Conservation (phyloP, 1,140 invertebrate species). For the Periplaneta americana region DNA sequence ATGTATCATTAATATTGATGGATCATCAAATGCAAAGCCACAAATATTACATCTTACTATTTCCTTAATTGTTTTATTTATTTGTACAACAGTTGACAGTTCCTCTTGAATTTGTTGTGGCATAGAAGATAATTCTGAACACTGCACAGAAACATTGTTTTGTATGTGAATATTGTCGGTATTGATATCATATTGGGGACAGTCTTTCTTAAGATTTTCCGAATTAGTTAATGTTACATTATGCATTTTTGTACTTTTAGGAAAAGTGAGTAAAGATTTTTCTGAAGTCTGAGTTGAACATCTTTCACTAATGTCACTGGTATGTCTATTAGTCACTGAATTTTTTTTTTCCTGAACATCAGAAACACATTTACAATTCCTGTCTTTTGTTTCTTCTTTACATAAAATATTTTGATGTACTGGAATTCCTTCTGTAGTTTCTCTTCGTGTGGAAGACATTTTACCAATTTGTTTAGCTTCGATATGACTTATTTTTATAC, state of each 20-base stretch:
- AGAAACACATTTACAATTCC: neutral
- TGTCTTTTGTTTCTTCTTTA: too few species aligned
- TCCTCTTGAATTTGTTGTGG: neutral
- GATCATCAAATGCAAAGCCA: conserved; percentile 61
- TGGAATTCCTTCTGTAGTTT: too few species aligned
- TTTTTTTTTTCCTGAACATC: neutral
- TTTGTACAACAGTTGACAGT: neutral
- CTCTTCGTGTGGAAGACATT: too few species aligned
- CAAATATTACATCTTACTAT: conserved; percentile 35
- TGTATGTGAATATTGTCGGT: neutral
- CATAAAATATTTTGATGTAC: too few species aligned
- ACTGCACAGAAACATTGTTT: neutral
- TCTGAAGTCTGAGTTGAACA: neutral
- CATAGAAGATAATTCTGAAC: neutral
- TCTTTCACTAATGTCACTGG: neutral
- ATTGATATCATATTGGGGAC: neutral
- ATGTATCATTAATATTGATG: conserved; percentile 63
- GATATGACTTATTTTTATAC: neutral
- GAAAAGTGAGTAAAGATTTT: neutral
- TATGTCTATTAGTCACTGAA: neutral
- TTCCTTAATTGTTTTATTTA: neutral
- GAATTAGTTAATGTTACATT: too few species aligned
- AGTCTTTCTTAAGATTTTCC: neutral
- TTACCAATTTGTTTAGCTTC: neutral
- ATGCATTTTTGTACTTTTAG: neutral